Percentiles rank a stretch among this genome's conserved stretches.
Conservation (phyloP, 2,113 vertebrate genomes). For the Aviceda subcristata region DNA sequence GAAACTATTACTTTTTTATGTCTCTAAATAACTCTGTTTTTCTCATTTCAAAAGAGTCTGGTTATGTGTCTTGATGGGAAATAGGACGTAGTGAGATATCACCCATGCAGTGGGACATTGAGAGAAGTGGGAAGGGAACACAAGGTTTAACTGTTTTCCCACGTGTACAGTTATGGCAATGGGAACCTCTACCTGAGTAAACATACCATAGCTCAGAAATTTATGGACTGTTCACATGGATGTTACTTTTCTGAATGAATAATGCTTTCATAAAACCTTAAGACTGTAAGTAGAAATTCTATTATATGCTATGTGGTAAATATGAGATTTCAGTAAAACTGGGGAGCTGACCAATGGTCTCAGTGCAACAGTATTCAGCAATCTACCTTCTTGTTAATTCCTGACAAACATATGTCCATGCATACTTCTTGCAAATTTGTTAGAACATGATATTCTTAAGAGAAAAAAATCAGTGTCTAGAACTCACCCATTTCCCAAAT, state of each 20-base stretch:
- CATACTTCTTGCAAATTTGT: background rate
- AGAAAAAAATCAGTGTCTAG: background rate
- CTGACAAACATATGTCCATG: background rate
- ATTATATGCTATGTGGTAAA: background rate
- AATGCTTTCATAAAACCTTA: background rate
- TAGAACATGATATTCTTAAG: background rate
- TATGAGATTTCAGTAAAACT: background rate
- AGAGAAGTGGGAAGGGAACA: background rate
- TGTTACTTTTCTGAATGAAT: background rate
- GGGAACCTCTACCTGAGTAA: background rate
- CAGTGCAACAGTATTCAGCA: background rate
- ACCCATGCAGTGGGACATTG: background rate
- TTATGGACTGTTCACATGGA: background rate
- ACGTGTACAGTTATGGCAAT: background rate
- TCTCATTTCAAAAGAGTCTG: background rate
- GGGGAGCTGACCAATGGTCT: background rate
- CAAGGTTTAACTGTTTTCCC: background rate
- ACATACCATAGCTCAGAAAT: background rate
- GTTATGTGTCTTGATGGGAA: background rate
- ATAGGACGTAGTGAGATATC: background rate
- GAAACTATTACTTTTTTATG: background rate
- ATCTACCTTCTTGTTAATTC: background rate
- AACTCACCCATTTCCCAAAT: background rate
- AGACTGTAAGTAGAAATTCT: background rate
- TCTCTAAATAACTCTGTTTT: background rate